A percentile compares a stretch with the other conserved stretches of the same genome.
Conservation (phyloP, 1,140 invertebrate species). For the Bombus impatiens region DNA sequence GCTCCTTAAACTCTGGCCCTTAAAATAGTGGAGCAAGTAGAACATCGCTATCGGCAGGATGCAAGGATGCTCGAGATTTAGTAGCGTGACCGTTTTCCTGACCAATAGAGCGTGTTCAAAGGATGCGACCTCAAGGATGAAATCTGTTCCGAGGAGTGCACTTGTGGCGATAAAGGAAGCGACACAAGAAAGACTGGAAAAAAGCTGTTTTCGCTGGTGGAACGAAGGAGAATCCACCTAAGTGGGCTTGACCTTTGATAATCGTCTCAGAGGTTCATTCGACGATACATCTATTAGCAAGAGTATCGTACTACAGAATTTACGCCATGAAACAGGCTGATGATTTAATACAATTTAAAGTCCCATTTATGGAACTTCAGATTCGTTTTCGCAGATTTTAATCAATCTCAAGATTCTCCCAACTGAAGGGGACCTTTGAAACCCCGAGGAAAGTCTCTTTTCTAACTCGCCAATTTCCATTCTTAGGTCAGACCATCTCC, state of each 20-base stretch:
- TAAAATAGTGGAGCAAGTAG: background rate
- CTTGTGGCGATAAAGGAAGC: background rate
- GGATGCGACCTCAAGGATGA: background rate
- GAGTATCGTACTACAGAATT: background rate
- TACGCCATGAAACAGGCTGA: background rate
- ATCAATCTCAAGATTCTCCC: no score
- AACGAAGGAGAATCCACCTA: background rate
- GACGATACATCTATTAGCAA: background rate
- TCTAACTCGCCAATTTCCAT: no score
- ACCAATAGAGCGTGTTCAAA: background rate
- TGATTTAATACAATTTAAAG: background rate
- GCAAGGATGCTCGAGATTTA: conserved; percentile 3
- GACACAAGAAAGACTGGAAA: background rate
- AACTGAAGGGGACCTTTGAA: no score
- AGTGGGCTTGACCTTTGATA: background rate
- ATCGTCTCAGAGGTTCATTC: background rate
- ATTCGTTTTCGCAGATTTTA: no score
- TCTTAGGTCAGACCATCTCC: no score
- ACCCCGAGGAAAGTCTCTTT: no score
- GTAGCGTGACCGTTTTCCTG: background rate
- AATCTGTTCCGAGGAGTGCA: background rate
- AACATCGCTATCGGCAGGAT: background rate
- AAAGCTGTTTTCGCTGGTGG: background rate
- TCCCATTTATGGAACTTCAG: no score
- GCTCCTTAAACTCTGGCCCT: no score